These are phyloP conservation scores for Rhynchomys soricoides DNA, from an alignment of 2,113 vertebrate species.

Conservation along the genomic window DNA sequence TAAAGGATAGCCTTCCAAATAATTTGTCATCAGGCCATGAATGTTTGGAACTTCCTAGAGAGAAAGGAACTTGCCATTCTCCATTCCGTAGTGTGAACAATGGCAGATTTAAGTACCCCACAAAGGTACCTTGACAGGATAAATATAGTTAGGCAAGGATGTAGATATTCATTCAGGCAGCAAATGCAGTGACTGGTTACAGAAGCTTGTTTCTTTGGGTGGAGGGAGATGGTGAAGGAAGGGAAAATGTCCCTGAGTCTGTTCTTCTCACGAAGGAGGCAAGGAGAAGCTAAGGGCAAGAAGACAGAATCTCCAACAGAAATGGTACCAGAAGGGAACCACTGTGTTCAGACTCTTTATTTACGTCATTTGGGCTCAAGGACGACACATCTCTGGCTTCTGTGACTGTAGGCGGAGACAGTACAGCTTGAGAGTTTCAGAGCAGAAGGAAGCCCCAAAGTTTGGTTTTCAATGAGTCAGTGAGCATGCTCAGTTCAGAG, in stretches of 20 bases:
- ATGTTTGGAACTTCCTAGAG: background rate
- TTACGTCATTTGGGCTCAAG: background rate
- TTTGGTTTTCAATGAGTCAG: background rate
- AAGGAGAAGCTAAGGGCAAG: background rate
- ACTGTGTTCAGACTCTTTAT: background rate
- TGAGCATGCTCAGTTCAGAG: background rate
- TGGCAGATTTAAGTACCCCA: background rate
- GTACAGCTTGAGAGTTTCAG: background rate
- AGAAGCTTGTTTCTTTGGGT: background rate
- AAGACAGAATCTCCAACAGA: background rate
- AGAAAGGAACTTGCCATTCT: background rate
- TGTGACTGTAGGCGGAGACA: accelerated
- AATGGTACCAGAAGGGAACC: background rate
- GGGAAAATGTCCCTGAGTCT: background rate
- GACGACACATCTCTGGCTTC: background rate
- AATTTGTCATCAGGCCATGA: background rate
- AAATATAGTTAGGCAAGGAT: background rate
- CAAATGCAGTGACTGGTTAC: background rate
- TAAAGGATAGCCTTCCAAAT: background rate
- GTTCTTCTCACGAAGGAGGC: background rate
- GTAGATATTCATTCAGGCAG: background rate
- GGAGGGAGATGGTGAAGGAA: background rate
- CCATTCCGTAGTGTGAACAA: background rate
- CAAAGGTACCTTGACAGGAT: background rate
- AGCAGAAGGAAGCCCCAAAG: background rate